phyloP scores from a whole-genome alignment of 2,113 vertebrate genomes.

The Zootoca vivipara region DNA sequence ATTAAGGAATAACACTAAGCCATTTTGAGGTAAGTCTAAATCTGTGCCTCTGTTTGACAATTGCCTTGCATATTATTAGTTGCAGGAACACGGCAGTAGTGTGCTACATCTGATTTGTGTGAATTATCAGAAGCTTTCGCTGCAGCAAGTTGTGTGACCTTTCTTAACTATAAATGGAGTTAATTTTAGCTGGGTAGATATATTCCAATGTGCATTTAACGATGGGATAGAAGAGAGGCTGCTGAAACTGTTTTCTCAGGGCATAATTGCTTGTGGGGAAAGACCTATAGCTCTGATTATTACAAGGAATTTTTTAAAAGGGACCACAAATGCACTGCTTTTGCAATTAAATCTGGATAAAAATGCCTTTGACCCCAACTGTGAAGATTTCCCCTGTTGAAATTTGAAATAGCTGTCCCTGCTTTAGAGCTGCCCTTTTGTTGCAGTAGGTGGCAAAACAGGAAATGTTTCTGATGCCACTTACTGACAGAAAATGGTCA shows the following conservation, averaged over 20 bases:
- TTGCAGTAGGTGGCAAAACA: neutral
- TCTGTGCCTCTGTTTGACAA: neutral
- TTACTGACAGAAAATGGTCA: neutral
- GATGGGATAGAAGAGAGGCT: neutral
- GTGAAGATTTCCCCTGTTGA: neutral
- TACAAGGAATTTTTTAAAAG: neutral
- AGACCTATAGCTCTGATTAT: neutral
- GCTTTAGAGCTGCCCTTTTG: neutral
- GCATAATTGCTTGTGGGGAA: neutral
- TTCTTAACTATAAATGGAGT: conserved; percentile 17
- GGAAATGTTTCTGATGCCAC: neutral
- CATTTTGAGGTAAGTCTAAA: neutral
- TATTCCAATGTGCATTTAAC: conserved; percentile 14
- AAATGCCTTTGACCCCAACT: neutral
- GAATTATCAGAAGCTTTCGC: conserved; percentile 3
- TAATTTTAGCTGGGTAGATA: conserved; percentile 18
- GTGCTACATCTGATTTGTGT: neutral
- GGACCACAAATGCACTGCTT: neutral
- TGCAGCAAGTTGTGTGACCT: conserved; percentile 3
- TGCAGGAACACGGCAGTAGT: neutral
- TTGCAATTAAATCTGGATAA: neutral
- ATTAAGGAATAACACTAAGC: neutral
- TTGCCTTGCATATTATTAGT: neutral
- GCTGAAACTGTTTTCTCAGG: neutral
- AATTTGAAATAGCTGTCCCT: neutral